Evolutionary conservation across 2,797 vertebrate species (phyloP), one percentile per base, ranked within the genome.

Genomic region (Macrochelys suwanniensis): DNA sequence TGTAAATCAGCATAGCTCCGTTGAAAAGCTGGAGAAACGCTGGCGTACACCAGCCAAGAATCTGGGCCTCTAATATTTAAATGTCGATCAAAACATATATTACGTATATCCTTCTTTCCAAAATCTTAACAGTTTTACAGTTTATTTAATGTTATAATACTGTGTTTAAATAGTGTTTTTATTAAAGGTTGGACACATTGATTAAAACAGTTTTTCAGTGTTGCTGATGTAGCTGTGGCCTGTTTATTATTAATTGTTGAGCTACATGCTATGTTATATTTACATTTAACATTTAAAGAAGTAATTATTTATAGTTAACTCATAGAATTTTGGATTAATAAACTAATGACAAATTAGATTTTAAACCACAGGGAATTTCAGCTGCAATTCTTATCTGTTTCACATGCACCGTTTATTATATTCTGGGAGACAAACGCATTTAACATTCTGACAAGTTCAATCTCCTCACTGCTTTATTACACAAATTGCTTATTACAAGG

Each of bases 391-490:
- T 93, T 85, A 89, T 90, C 92, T 78, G 89, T 93, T 94, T 94
- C 45, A 84, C 79, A 84, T 77, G 78, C 56, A 57, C 7, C 49
- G 87, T 96, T 98, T 97, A 95, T 98, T 97, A 95, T 81, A 93
- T 96, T 98, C 82, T 81, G 61, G 91, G 92, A 98, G 97, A 98
- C 86, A 97, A 98, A 98, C 82, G 96, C 93, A 94, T 97, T 98
- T 98, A 97, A 96, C 95, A 90, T 84, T 23, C 97, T 97, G 98
- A 97, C 98, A 98, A 95, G 87, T 97, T 96, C 97, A 92, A 98
- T 98, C 98, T 98, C 95, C 97, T 95, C 85, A 80, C 50, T 94
- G 96, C 95, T 98, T 98, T 96, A 97, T 98, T 98, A 96, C 89
- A 93, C 96, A 98, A 97, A 98, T 98, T 97, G 97, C 94, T 97